phyloP scores from a whole-genome alignment of 2,113 vertebrate genomes.

The Anthoscopus minutus region DNA sequence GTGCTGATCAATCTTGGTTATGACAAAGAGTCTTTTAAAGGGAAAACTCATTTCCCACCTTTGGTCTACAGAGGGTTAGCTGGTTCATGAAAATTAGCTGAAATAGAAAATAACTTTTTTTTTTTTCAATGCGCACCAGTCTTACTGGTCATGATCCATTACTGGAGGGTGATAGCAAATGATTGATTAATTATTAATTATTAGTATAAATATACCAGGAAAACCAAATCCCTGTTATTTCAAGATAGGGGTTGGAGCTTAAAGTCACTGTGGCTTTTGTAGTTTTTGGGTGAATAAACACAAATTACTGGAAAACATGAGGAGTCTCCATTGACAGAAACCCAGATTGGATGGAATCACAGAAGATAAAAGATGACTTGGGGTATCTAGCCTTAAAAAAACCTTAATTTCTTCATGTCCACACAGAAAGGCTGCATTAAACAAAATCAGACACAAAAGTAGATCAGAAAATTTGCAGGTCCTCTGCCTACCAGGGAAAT shows the following conservation, averaged over 20 bases:
- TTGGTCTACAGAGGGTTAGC: background rate
- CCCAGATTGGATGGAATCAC: background rate
- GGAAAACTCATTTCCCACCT: background rate
- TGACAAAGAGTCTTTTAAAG: background rate
- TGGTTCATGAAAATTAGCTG: background rate
- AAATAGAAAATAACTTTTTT: background rate
- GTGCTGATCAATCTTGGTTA: slow-evolving; percentile 9
- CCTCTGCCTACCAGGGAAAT: background rate
- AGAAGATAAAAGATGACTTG: background rate
- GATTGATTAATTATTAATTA: background rate
- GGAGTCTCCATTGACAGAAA: background rate
- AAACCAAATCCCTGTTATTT: background rate
- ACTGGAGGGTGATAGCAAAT: background rate
- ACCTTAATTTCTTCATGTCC: background rate
- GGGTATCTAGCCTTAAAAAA: background rate
- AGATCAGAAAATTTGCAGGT: background rate
- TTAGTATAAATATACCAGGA: background rate
- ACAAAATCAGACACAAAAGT: background rate
- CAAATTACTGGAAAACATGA: background rate
- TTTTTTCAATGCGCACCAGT: background rate
- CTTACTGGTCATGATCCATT: background rate
- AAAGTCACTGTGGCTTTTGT: background rate
- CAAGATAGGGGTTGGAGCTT: background rate
- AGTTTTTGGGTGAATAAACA: background rate
- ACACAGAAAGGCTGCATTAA: background rate